Evolutionary conservation across 2,888 invertebrate species (phyloP), one percentile per base, ranked within the genome.

Genomic region (Hyposoter didymator): DNA sequence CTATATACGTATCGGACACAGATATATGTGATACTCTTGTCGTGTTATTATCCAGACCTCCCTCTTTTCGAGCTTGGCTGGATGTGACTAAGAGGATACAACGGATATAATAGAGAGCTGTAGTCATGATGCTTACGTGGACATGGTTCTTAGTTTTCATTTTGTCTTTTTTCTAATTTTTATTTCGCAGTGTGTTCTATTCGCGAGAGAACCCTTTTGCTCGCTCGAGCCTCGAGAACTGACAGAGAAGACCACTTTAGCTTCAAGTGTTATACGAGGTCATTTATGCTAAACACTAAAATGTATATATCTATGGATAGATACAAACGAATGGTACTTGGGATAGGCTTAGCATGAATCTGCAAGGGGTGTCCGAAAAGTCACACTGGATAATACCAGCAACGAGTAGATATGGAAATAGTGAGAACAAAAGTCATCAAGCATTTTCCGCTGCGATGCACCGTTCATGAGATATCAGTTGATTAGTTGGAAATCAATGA

Each of bases 231-330:
- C 55, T 78, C 76, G 49, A 73, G 84, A 67, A 66, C 43, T 74
- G 49, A 19, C 52, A 35, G 39, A 70, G 62, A 84, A 80, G 72
- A 78, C 67, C 84, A 84, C 81, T 84, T 73, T 73, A 67, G 67
- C 76, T 49, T 78, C 81, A 43, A 84, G 84, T 84, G 80, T 84
- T 73, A 66, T 81, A 84, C 84, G 80, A 84, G 81, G 49, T 73
- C 80, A 78, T 84, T 81, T 67, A 43, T 70, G 72, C 80, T 55
- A 76, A 84, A 80, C 80, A 80, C 80, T 69, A 59, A 59, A 59
- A 59, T 12, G 49, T 32, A 35, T 45, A 35, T 45, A 75, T 35
- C 19, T 32, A 73, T 43, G 59, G n/a, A 39, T 39, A 39, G 12
- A 52, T n/a, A 19, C 14, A 19, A 22, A 45, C 22, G 45, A 19